These are phyloP conservation scores for Drosophila varians DNA, from an alignment of 1,140 invertebrate genomes.

Conservation along the genomic window DNA sequence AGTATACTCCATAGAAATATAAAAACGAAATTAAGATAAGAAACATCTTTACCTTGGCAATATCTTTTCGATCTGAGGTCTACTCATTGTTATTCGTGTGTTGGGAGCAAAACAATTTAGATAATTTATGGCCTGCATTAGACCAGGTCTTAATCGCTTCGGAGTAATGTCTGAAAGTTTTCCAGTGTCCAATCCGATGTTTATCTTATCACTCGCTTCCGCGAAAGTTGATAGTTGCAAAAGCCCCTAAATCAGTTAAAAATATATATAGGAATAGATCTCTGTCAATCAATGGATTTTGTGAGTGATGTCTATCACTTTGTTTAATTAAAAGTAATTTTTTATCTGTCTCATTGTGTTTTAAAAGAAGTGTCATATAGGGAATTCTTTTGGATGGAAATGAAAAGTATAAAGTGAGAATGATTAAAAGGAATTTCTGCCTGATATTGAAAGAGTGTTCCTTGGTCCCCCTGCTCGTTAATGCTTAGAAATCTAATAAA, in stretches of 20 bases:
- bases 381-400: too few species aligned
- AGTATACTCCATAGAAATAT: not conserved
- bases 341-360: not conserved
- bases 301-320: not conserved
- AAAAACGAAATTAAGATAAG: not conserved
- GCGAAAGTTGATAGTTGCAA: too few species aligned
- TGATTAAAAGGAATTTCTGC: too few species aligned
- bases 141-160: not conserved
- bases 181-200: not conserved
- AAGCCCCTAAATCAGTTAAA: not conserved
- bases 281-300: conserved; percentile 10
- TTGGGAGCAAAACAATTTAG: not conserved
- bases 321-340: not conserved
- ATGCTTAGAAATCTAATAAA: too few species aligned
- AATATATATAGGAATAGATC: not conserved
- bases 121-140: conserved; percentile 9
- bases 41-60: not conserved
- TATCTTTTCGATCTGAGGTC: not conserved
- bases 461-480: too few species aligned
- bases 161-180: conserved; percentile 1
- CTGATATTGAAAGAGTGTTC: too few species aligned
- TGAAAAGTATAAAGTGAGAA: too few species aligned
- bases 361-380: too few species aligned
- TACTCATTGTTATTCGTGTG: not conserved
- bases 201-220: conserved; percentile 8